Evolutionary conservation across 2,888 invertebrate species (phyloP), one percentile per base, ranked within the genome.

Genomic region (Venusia cambrica): DNA sequence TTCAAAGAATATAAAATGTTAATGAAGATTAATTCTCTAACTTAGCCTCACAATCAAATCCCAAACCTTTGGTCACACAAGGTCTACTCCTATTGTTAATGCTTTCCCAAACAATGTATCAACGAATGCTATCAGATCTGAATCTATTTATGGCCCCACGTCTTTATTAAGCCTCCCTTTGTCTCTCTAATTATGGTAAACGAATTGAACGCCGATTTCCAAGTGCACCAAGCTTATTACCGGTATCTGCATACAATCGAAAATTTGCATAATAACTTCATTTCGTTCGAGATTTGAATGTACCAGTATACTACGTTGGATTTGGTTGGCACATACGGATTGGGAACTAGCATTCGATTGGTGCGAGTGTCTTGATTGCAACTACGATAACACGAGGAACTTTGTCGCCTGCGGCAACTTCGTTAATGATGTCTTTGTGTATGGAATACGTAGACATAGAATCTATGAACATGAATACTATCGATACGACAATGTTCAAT

Each of bases 191-290:
- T 84, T 83, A 83, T 76, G 76, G 80, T 59, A 64, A 67, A 59
- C 71, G 75, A 73, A 81, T 78, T 73, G 75, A 73, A 73, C 68
- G 69, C 58, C 65, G 73, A 74, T 78, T 73, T 66, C 64, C 53
- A 57, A 66, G 59, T 65, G 63, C 69, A 66, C 46, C 51, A 48
- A 54, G 56, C 73, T 75, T 79, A 84, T 83, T 83, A 85, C 77
- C 67, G 55, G 61, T 62, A 85, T 87, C 79, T 87, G 76, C 85
- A 87, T 85, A 87, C 85, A 87, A 87, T 87, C 75, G 75, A 45
- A 58, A 54, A 85, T 87, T 87, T 73, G 73, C 85, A 87, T 87
- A 84, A 87, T 87, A 85, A 77, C 85, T 87, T 85, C 85, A 87
- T 87, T 76, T 64, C 58, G 52, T 48, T 51, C 53, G 62, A 54